These are phyloP conservation scores for Hylaeus anthracinus DNA, from an alignment of 1,140 invertebrate species.

Conservation along the genomic window DNA sequence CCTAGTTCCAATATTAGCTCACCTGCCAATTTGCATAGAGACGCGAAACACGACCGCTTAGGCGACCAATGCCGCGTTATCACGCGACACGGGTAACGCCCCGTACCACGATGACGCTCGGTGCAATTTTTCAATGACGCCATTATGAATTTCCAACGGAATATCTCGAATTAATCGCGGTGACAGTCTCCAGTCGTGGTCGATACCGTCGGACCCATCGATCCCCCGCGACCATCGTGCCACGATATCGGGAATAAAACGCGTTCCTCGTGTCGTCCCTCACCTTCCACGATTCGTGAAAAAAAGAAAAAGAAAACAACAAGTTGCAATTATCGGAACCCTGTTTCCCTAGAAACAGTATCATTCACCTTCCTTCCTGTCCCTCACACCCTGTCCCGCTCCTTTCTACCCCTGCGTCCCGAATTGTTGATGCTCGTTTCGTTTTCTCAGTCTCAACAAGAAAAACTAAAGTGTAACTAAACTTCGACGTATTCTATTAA, in stretches of 20 bases:
- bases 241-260: too few species aligned
- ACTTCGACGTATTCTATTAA: slow-evolving; percentile 78
- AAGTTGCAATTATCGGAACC: background rate
- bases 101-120: slow-evolving; percentile 44
- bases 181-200: background rate
- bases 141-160: background rate
- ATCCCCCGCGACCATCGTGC: background rate
- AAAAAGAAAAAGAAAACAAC: too few species aligned
- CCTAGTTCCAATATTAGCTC: slow-evolving; percentile 72
- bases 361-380: background rate
- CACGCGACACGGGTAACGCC: slow-evolving; percentile 60
- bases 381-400: background rate
- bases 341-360: background rate
- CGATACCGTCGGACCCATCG: slow-evolving; percentile 3
- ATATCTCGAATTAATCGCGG: background rate
- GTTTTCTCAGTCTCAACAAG: slow-evolving; percentile 69
- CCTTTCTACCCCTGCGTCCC: slow-evolving; percentile 39
- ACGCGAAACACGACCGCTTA: slow-evolving; percentile 66
- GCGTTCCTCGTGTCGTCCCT: background rate
- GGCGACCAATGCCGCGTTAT: slow-evolving; percentile 71
- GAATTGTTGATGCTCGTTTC: slow-evolving; percentile 69
- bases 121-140: slow-evolving; percentile 46
- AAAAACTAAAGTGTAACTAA: slow-evolving; percentile 73
- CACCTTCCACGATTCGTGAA: background rate
- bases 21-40: slow-evolving; percentile 74